Conservation (phyloP, 2,888 invertebrate genomes). For the Xestia rhomboidea region DNA sequence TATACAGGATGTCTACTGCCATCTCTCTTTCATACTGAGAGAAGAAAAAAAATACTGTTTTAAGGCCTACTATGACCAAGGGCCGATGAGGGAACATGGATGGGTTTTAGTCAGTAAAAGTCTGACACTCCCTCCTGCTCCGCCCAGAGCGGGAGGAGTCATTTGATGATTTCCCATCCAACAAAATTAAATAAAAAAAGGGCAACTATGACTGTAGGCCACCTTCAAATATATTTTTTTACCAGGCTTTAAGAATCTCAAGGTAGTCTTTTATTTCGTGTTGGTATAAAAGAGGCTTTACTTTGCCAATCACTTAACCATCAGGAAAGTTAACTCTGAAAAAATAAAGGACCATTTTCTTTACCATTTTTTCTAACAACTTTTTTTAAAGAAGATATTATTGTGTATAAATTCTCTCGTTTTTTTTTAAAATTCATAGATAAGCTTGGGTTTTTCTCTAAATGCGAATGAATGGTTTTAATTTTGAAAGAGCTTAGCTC, state of each 20-base stretch:
- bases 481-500: constrained; percentile 39
- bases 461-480: constrained; percentile 49
- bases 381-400: constrained; percentile 6
- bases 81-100: no score
- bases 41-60: no score
- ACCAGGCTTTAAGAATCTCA: background rate
- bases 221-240: background rate
- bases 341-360: background rate
- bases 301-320: background rate
- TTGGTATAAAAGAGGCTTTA: no score
- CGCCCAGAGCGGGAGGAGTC: no score
- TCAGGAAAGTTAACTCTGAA: background rate
- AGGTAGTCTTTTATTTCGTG: background rate
- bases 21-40: background rate
- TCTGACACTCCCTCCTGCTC: no score
- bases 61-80: no score
- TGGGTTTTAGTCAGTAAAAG: no score
- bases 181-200: no score
- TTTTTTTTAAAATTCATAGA: constrained; percentile 31
- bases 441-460: constrained; percentile 35
- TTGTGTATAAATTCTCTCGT: background rate
- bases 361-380: background rate
- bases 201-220: no score
- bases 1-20: background rate
- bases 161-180: no score